Evolutionary conservation across 2,113 vertebrate genomes (phyloP), one percentile per base, ranked within the genome.

Genomic region (Macrotus californicus): DNA sequence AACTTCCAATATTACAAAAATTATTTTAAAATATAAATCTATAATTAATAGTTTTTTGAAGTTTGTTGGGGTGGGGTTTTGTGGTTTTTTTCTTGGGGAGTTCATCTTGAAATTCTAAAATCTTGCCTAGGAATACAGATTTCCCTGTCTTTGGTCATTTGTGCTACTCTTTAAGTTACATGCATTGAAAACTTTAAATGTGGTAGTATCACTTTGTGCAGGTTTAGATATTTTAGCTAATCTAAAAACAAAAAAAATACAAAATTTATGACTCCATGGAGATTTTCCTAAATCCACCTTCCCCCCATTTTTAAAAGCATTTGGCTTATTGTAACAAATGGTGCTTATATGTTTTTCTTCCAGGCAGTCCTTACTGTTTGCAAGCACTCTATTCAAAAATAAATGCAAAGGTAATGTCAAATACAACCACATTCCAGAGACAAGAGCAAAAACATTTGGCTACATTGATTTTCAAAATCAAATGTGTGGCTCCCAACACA

Each of bases 11-110:
- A 75, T 43, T 81, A 56, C 12, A 91, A 43, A 83, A 48, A 66
- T 85, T 82, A 83, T 64, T 80, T 94, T 66, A 56, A 89, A 87
- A 16, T 64, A 46, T 91, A 52, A 94, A 64, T 67, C 22, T 39
- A 69, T 41, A 90, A 73, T 39, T 64, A 79, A 59, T 19, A 46
- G 73, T 72, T 54, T 66, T 67, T 8, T 43, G 54, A 36, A 34
- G 4, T 80, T 22, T 9, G 48, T 2, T 43, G 7, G 21, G 36
- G 11, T 18, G 26, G 41, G 13, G 70, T 29, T 54, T 12, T 34
- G 39, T 41, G 13, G 13, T 29, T 18, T 75, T 70, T 6, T 6
- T 77, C 76, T 5, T 50, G 26, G 19, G 29, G 39, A 43, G 52
- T 72, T 85, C 66, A 46, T 61, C 70, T 91, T 67, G 39, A 50